Evolutionary conservation across 2,888 invertebrate species (phyloP).

Genomic region (Idaea dimidiata): DNA sequence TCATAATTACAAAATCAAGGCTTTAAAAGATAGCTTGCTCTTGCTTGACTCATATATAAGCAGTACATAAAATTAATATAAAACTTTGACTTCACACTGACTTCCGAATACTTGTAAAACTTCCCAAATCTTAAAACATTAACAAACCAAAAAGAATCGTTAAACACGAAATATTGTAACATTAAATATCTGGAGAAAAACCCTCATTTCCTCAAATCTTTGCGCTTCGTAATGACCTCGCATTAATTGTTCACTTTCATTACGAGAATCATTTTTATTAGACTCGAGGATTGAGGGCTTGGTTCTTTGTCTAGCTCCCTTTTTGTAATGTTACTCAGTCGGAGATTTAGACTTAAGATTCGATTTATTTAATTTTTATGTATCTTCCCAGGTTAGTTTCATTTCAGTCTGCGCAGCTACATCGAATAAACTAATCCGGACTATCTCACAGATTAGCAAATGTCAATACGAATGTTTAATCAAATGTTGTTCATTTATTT

Average conservation of each 20-base stretch:
- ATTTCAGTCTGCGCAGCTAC: too few species aligned
- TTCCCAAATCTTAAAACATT: background rate
- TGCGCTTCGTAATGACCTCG: background rate
- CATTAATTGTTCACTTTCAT: slow-evolving; percentile 1
- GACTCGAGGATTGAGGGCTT: background rate
- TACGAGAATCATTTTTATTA: background rate
- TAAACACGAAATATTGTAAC: slow-evolving; percentile 1
- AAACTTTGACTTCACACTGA: background rate
- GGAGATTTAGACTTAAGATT: too few species aligned
- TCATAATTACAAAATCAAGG: too few species aligned
- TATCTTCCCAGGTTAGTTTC: too few species aligned
- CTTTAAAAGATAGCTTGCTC: too few species aligned
- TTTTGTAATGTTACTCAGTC: too few species aligned
- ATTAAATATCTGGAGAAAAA: background rate
- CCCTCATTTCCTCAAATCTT: background rate
- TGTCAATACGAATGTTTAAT: too few species aligned
- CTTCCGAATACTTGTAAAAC: background rate
- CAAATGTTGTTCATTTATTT: too few species aligned
- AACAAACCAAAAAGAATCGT: background rate
- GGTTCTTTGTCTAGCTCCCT: background rate
- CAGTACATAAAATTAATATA: background rate
- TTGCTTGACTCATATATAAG: too few species aligned
- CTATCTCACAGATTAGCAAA: too few species aligned
- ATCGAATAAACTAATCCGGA: too few species aligned
- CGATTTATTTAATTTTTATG: too few species aligned